A percentile compares a stretch with the other conserved stretches of the same genome.
These are phyloP conservation scores for Notothenia coriiceps DNA, from an alignment of 2,113 vertebrate genomes.

Conservation along the genomic window DNA sequence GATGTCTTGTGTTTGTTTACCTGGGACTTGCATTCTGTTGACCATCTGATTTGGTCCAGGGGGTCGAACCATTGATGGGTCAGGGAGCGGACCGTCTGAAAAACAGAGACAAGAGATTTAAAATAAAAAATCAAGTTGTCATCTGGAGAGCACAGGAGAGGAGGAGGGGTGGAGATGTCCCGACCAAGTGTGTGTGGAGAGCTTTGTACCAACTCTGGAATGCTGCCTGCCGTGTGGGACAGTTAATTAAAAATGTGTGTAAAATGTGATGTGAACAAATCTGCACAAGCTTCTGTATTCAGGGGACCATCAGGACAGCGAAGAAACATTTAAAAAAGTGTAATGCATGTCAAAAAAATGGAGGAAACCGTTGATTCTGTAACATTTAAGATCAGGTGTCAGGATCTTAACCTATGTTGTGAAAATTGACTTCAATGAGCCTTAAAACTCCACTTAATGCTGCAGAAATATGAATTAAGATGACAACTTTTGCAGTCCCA, in stretches of 20 bases:
- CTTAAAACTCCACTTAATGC: not conserved
- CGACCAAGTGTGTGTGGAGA: not conserved
- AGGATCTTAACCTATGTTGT: not conserved
- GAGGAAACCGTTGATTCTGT: not conserved
- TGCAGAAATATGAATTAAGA: not conserved
- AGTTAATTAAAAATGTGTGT: not conserved
- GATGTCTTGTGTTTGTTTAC: slow-evolving; percentile 70
- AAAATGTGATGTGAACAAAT: not conserved
- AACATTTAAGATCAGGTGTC: not conserved
- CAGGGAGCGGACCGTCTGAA: slow-evolving; percentile 92
- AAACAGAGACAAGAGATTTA: not conserved
- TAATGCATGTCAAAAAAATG: not conserved
- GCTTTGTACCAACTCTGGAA: not conserved
- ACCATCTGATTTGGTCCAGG: slow-evolving; percentile 93
- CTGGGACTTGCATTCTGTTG: slow-evolving; percentile 92
- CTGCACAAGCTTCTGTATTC: not conserved
- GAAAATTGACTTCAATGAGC: not conserved
- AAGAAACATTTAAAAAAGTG: not conserved
- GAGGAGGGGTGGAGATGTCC: not conserved
- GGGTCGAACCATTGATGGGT: slow-evolving; percentile 90
- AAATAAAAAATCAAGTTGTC: not conserved
- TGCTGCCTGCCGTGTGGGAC: not conserved
- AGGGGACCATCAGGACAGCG: too few species aligned
- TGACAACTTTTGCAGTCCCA: not conserved
- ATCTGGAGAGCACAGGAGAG: not conserved